These are phyloP conservation scores for Caradrina clavipalpis DNA, from an alignment of 2,888 invertebrate genomes.

Conservation along the genomic window DNA sequence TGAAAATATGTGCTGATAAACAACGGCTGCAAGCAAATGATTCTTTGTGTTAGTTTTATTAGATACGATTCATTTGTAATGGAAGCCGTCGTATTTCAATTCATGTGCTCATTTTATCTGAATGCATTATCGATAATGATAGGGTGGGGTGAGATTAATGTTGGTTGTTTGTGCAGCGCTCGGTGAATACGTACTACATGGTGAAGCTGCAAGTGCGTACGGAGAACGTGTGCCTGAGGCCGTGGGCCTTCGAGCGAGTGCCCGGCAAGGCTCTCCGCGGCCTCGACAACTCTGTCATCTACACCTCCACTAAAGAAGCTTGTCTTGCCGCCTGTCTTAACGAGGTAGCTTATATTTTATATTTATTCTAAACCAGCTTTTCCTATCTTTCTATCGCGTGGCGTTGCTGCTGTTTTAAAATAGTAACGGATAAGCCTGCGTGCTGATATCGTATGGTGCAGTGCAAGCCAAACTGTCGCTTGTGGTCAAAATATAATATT, in stretches of 20 bases:
- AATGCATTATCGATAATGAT: conserved; percentile 63
- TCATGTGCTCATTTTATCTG: conserved; percentile 56
- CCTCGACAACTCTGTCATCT: conserved; percentile 97
- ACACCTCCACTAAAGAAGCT: conserved; percentile 98
- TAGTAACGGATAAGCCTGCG: conserved; percentile 9
- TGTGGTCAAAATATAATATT: neutral
- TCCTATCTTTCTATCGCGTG: conserved; percentile 37
- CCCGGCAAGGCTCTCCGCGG: conserved; percentile 98
- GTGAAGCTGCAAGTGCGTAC: conserved; percentile 97
- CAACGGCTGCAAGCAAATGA: conserved; percentile 31
- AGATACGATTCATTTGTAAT: conserved; percentile 55
- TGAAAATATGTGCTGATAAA: conserved; percentile 60
- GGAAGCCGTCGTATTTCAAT: conserved; percentile 41
- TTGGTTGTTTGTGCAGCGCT: conserved; percentile 66
- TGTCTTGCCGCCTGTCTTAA: conserved; percentile 98
- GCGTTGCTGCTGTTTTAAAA: conserved; percentile 33
- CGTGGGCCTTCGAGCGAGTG: conserved; percentile 98
- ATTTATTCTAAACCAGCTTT: conserved; percentile 44
- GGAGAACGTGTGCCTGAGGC: conserved; percentile 97
- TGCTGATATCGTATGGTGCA: conserved; percentile 7
- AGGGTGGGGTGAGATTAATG: conserved; percentile 58
- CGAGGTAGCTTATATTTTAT: conserved; percentile 91
- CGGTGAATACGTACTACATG: conserved; percentile 98
- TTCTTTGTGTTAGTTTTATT: conserved; percentile 50
- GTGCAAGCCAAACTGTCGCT: no score